Percentiles rank a stretch among this genome's conserved stretches.
Evolutionary conservation across 2,113 vertebrate species (phyloP).

Genomic region (Neofelis nebulosa): DNA sequence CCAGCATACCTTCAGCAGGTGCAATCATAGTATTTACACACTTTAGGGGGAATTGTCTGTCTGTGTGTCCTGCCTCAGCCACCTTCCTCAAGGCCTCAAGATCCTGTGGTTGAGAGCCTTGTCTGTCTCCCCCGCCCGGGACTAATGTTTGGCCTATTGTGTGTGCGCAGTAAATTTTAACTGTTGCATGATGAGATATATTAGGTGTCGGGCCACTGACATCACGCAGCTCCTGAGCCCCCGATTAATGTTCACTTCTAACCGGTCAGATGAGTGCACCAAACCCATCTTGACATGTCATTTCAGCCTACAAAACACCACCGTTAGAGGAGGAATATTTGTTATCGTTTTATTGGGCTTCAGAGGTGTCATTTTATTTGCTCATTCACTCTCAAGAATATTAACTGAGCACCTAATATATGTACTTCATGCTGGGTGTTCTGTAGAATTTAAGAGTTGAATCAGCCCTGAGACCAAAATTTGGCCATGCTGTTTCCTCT

Average conservation of each 20-base stretch:
- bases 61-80: background rate
- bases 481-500: background rate
- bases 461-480: background rate
- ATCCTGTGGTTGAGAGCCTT: background rate
- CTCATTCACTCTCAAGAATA: background rate
- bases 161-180: background rate
- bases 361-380: background rate
- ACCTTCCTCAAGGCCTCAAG: background rate
- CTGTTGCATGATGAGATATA: background rate
- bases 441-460: background rate
- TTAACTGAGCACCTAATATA: background rate
- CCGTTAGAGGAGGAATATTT: background rate
- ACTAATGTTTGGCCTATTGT: background rate
- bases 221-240: no score
- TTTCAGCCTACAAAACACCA: background rate
- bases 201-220: background rate
- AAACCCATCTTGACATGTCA: background rate
- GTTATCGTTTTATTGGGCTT: background rate
- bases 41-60: background rate
- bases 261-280: background rate
- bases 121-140: background rate
- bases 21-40: rapidly evolving
- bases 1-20: background rate
- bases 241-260: background rate
- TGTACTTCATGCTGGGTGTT: background rate